phyloP scores from a whole-genome alignment of 1,140 invertebrate genomes.

The Tachypleus tridentatus region DNA sequence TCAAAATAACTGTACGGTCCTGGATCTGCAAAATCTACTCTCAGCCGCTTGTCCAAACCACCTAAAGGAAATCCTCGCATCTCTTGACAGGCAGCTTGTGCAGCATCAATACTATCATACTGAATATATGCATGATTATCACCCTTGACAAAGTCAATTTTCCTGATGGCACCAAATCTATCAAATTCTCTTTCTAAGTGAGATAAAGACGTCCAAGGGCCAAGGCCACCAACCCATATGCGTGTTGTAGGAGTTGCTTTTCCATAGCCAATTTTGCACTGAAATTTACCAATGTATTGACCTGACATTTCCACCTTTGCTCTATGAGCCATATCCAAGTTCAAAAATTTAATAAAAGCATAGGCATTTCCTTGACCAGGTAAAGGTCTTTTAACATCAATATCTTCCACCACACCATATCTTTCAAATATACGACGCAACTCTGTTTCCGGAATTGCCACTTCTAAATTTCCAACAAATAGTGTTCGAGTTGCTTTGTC shows the following conservation, averaged over 20 bases:
- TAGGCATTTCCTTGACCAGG: slow-evolving; percentile 94
- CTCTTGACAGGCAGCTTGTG: slow-evolving; percentile 88
- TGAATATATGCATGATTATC: slow-evolving; percentile 87
- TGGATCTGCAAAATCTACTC: slow-evolving; percentile 92
- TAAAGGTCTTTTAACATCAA: slow-evolving; percentile 92
- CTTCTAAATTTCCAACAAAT: slow-evolving; percentile 95
- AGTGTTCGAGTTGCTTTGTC: slow-evolving; percentile 89
- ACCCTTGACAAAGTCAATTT: slow-evolving; percentile 90
- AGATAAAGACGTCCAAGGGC: slow-evolving; percentile 84
- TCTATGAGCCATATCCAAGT: slow-evolving; percentile 71
- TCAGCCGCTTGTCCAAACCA: slow-evolving; percentile 68
- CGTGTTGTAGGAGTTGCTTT: slow-evolving; percentile 92
- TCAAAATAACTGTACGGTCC: slow-evolving; percentile 31
- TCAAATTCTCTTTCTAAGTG: slow-evolving; percentile 93
- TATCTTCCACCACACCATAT: slow-evolving; percentile 93
- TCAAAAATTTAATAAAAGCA: slow-evolving; percentile 92
- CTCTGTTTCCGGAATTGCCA: slow-evolving; percentile 91
- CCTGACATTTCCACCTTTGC: slow-evolving; percentile 93
- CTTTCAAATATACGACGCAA: slow-evolving; percentile 83
- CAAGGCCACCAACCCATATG: slow-evolving; percentile 95
- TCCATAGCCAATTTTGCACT: slow-evolving; percentile 98
- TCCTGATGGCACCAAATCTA: slow-evolving; percentile 95
- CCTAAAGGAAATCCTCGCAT: slow-evolving; percentile 91
- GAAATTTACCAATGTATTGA: slow-evolving; percentile 96
- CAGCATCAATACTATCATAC: slow-evolving; percentile 93